These are phyloP conservation scores for Maconellicoccus hirsutus DNA, from an alignment of 1,140 invertebrate species.

Conservation along the genomic window DNA sequence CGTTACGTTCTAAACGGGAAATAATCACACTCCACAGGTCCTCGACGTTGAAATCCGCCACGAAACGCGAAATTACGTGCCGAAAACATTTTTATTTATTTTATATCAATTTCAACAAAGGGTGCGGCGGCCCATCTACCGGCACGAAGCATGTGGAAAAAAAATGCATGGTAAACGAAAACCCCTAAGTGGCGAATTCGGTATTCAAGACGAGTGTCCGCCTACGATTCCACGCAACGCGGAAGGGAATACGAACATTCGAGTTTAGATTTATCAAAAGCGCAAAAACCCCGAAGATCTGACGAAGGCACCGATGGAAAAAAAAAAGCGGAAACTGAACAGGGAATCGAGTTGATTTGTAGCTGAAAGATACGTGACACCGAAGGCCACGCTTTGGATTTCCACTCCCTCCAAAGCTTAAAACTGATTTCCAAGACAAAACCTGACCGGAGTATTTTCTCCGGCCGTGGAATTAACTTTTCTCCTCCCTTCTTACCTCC, in stretches of 20 bases:
- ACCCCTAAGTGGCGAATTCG: neutral
- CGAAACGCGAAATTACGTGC: slow-evolving; percentile 2
- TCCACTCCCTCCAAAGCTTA: neutral
- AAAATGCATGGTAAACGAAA: neutral
- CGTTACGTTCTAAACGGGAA: no score
- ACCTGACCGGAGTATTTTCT: slow-evolving; percentile 3
- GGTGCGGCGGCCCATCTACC: no score
- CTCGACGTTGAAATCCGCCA: no score
- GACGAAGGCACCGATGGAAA: neutral
- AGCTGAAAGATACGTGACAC: slow-evolving; percentile 2
- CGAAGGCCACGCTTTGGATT: neutral
- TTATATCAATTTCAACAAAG: neutral
- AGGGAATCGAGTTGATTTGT: slow-evolving; percentile 4
- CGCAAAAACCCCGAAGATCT: neutral
- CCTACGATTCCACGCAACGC: neutral
- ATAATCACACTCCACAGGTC: no score
- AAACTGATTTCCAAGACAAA: slow-evolving; percentile 2
- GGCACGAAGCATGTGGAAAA: neutral
- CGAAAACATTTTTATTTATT: slow-evolving; percentile 10
- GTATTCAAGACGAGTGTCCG: slow-evolving; percentile 7
- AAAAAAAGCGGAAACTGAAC: neutral
- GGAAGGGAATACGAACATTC: neutral
- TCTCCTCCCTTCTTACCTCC: no score
- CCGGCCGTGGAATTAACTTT: neutral
- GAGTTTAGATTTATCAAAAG: slow-evolving; percentile 5